These are phyloP conservation scores for Dascyllus trimaculatus DNA, from an alignment of 2,113 vertebrate species.

Conservation along the genomic window DNA sequence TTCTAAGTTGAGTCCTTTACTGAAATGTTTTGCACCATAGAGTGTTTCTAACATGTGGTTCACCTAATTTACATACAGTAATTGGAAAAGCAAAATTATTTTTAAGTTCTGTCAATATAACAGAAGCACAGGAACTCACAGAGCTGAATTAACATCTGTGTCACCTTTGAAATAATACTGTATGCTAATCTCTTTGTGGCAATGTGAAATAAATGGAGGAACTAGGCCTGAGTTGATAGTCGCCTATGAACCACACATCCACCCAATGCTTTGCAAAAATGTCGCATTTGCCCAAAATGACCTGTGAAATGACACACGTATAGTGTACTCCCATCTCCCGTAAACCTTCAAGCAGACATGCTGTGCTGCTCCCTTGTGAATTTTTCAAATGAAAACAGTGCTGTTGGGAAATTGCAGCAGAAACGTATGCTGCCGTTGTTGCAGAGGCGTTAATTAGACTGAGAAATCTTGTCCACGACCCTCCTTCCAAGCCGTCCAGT, in stretches of 20 bases:
- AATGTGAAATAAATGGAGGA: slow-evolving; percentile 15
- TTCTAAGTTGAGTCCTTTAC: not conserved
- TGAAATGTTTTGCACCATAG: not conserved
- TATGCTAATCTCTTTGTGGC: slow-evolving; percentile 11
- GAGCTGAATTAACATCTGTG: too few species aligned
- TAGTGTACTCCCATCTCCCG: slow-evolving; percentile 1
- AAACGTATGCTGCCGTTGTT: slow-evolving; percentile 62
- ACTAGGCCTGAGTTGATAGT: not conserved
- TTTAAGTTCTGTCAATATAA: not conserved
- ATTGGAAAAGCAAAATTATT: not conserved
- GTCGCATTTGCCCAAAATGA: slow-evolving; percentile 38
- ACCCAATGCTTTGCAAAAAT: slow-evolving; percentile 2
- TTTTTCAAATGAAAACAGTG: slow-evolving; percentile 44
- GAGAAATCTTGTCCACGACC: slow-evolving; percentile 65
- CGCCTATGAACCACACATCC: slow-evolving; percentile 15
- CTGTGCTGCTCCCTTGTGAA: slow-evolving; percentile 37
- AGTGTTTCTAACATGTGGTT: not conserved
- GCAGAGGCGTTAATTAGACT: slow-evolving; percentile 75
- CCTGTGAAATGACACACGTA: slow-evolving; percentile 10
- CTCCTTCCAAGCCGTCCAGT: slow-evolving; percentile 61
- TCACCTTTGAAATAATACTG: too few species aligned
- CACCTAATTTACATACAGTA: too few species aligned
- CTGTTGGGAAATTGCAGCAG: slow-evolving; percentile 55
- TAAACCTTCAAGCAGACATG: slow-evolving; percentile 38
- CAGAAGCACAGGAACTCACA: not conserved